Base-by-base conservation (phyloP, 2,113 vertebrate species). In the Lota lota region DNA sequence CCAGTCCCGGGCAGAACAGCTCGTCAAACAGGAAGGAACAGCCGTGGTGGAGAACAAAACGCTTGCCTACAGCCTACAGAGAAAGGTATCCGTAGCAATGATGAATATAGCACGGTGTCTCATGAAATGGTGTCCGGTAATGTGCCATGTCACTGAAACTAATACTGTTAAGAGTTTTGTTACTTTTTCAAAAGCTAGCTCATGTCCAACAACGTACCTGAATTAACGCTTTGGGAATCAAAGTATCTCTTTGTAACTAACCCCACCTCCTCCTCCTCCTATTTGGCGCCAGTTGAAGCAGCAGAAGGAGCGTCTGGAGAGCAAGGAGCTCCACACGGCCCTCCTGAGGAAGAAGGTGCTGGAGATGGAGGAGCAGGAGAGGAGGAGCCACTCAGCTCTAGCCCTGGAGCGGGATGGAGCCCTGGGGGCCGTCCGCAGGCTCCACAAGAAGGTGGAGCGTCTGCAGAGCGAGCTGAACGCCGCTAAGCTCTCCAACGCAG, bases 231-330 rank as follows among this genome's bases (percentile, higher is more conserved):
- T 6, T 33, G 28, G 28, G 28, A 33, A 33, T 6, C 28, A 33
- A 33, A 33, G 28, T 33, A 6, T 33, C 28, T 6, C 28, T 10
- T 47, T 5, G 8, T 47, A 12, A 33, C 28, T 3, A 33, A 47
- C 10, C 6, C 11, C 8, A 1, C 40, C 40, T 1, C 40, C 40
- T 47, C 40, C 40, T n/a, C 53, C 53, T 0, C 28, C 28, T 33
- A 6, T 33, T 33, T 2, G 28, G 28, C 21, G 75, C 56, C 74
- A 98, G 95, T 64, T 96, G 20, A 97, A 95, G 82, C 82, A 85
- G 65, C 94, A 96, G 80, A 95, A 92, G 74, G 94, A 95, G 83
- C 92, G 91, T 3, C 86, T 95, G 61, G 93, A 95, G 66, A 95
- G 92, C 84, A 95, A 81, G 85, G 94, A 93, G 6, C 84, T 98